phyloP scores from a whole-genome alignment of 2,113 vertebrate species.

The Vicugna pacos region DNA sequence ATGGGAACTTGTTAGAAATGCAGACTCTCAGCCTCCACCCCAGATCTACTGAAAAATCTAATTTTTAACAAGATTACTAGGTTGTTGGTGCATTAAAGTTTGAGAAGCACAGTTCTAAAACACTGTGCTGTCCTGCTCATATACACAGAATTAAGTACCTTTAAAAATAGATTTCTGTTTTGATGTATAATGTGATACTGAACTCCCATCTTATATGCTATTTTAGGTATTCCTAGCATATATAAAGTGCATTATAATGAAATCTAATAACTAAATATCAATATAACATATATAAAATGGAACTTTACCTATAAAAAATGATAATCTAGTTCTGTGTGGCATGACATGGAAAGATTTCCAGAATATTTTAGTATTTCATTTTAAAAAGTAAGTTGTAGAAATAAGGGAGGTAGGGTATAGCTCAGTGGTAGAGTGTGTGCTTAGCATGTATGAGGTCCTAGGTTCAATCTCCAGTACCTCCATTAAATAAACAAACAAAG shows the following conservation, averaged over 20 bases:
- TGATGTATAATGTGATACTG: not conserved
- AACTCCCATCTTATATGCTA: slow-evolving; percentile 14
- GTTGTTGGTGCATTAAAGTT: too few relatives aligned
- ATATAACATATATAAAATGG: not conserved
- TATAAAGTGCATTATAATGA: not conserved
- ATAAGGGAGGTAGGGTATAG: too few relatives aligned
- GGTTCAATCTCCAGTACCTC: too few relatives aligned
- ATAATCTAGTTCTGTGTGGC: not conserved
- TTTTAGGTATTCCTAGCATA: not conserved
- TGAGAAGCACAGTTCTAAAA: not conserved
- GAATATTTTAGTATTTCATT: not conserved
- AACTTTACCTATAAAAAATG: not conserved
- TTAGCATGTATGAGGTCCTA: too few relatives aligned
- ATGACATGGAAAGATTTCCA: not conserved
- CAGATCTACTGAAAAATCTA: too few relatives aligned
- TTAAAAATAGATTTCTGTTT: slow-evolving; percentile 19
- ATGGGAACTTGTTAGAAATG: slow-evolving; percentile 17
- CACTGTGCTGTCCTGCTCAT: not conserved
- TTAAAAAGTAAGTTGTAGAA: not conserved
- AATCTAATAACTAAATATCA: slow-evolving; percentile 1
- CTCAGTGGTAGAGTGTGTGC: too few relatives aligned
- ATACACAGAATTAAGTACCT: not conserved
- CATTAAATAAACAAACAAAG: too few relatives aligned
- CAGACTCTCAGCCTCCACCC: not conserved
- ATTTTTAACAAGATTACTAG: too few relatives aligned